Evolutionary conservation across 2,113 vertebrate genomes (phyloP).

Genomic region (Eudyptes chrysolophus): DNA sequence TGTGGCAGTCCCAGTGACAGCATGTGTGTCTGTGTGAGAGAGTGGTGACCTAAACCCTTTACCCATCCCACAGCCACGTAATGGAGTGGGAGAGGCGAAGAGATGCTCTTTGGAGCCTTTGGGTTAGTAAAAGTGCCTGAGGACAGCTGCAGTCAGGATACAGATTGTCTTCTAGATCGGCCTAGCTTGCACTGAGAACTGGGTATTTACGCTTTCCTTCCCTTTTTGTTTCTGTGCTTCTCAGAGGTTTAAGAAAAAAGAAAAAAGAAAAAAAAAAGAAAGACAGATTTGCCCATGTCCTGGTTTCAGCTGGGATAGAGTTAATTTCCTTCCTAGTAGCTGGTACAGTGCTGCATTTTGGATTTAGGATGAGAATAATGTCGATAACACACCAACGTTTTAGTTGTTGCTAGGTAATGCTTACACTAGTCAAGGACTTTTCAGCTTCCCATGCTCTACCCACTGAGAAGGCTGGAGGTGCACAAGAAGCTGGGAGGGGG

Average conservation of each 20-base stretch:
- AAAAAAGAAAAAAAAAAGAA: too few relatives aligned
- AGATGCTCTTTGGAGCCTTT: not conserved
- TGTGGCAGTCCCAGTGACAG: not conserved
- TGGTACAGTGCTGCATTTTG: too few relatives aligned
- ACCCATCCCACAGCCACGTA: accelerated
- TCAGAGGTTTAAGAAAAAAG: not conserved
- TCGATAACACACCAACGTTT: too few relatives aligned
- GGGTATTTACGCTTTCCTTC: not conserved
- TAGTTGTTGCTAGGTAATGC: too few relatives aligned
- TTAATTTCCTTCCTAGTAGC: too few relatives aligned
- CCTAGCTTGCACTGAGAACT: not conserved
- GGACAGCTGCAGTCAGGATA: not conserved
- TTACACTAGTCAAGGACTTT: too few relatives aligned
- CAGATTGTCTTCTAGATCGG: not conserved
- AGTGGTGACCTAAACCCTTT: not conserved
- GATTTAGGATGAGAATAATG: too few relatives aligned
- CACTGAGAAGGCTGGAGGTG: too few relatives aligned
- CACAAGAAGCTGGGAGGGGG: too few relatives aligned
- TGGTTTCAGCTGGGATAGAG: too few relatives aligned
- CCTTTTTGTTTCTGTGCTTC: not conserved
- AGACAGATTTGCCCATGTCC: not conserved
- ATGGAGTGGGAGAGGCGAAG: not conserved
- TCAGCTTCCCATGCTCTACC: too few relatives aligned
- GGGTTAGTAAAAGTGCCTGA: not conserved
- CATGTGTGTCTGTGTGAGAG: too few relatives aligned